These are phyloP conservation scores for Myoxocephalus aenaeus DNA, from an alignment of 2,797 vertebrate species.

Conservation along the genomic window DNA sequence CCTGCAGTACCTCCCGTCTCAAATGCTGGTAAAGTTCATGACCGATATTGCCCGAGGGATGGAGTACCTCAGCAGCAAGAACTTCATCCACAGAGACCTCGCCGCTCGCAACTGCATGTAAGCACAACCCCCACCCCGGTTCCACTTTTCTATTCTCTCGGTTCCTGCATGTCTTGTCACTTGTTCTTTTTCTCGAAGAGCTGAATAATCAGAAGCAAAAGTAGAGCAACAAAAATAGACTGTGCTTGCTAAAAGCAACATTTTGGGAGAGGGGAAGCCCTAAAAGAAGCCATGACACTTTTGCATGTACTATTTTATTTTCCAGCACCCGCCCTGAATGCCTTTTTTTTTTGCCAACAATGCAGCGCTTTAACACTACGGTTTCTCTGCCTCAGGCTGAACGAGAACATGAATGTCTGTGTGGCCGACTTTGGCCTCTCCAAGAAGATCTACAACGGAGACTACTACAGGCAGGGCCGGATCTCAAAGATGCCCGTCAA, in stretches of 20 bases:
- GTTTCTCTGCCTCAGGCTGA: conserved; percentile 82
- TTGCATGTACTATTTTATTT: background rate
- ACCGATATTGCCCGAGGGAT: conserved; percentile 92
- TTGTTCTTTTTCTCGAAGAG: conserved; percentile 1
- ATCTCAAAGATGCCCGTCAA: conserved; percentile 97
- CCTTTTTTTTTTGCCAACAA: background rate
- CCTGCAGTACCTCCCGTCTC: conserved; percentile 89
- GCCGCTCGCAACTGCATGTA: conserved; percentile 96
- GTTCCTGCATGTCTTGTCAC: conserved; percentile 39
- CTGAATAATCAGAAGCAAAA: conserved; percentile 1
- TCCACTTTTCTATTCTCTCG: conserved; percentile 40
- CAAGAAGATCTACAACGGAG: conserved; percentile 95
- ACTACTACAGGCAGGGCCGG: conserved; percentile 94
- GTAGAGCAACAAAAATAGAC: background rate
- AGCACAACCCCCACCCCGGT: conserved; percentile 53
- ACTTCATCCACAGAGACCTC: conserved; percentile 93
- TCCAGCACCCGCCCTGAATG: background rate
- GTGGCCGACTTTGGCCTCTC: conserved; percentile 95
- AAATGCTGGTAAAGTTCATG: conserved; percentile 95
- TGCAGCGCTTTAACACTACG: background rate
- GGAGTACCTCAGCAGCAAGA: conserved; percentile 92
- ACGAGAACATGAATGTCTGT: conserved; percentile 94
- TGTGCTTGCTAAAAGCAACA: background rate
- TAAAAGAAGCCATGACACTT: background rate
- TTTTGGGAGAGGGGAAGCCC: background rate